Evolutionary conservation across 1,140 invertebrate species (phyloP).

Genomic region (Parapsyche elsis): DNA sequence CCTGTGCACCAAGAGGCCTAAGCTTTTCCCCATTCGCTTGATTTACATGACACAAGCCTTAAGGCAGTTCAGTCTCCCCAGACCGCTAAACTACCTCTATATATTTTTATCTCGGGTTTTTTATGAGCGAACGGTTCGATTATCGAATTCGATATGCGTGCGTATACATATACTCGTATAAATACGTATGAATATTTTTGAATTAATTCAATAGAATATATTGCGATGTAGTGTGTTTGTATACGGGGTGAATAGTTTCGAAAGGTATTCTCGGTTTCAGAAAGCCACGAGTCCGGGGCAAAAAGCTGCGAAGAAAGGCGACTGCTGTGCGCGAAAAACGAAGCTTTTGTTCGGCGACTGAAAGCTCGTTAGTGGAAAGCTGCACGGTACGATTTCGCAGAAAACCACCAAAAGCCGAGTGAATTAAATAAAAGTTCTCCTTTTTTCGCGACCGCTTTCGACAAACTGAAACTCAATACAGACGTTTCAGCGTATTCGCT

Average conservation of each 20-base stretch:
- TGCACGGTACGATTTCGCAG: constrained; percentile 14
- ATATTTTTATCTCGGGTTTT: not conserved
- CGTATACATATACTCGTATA: too few relatives aligned
- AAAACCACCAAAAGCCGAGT: constrained; percentile 25
- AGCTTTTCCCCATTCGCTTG: constrained; percentile 2
- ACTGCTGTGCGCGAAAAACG: not conserved
- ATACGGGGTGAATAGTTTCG: too few relatives aligned
- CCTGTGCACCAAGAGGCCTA: not conserved
- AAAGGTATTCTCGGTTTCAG: constrained; percentile 2
- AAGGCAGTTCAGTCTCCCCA: constrained; percentile 10
- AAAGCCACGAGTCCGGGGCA: not conserved
- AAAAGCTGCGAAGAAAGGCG: constrained; percentile 26
- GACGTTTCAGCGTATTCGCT: constrained; percentile 27
- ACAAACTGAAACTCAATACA: constrained; percentile 27
- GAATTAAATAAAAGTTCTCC: constrained; percentile 30
- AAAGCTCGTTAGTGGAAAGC: constrained; percentile 19
- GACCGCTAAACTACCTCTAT: not conserved
- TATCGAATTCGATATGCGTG: too few relatives aligned
- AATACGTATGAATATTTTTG: too few relatives aligned
- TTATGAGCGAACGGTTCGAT: too few relatives aligned
- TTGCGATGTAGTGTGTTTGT: too few relatives aligned
- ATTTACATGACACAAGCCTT: constrained; percentile 37
- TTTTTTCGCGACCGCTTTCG: not conserved
- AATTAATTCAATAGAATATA: too few relatives aligned
- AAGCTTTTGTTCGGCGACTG: constrained; percentile 1